Base-by-base conservation (phyloP, 2,888 invertebrate species). In the Cephonodes hylas region DNA sequence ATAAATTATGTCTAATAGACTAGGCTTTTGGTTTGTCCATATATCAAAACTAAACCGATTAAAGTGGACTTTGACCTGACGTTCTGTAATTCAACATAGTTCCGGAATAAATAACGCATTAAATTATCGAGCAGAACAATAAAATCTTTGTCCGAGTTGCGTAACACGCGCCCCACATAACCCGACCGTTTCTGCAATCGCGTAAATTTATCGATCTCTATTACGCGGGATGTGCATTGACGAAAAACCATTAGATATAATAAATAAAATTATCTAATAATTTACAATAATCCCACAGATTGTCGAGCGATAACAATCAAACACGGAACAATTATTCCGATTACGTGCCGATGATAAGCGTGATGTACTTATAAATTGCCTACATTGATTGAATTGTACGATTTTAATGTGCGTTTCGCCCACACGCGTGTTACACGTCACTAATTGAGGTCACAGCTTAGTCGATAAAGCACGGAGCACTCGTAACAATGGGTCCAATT, bases 261-360 rank as follows among this genome's bases (percentile, higher is more conserved):
- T 5, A 38, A n/a, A 38, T 3, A 38, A 38, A 4, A n/a, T 3
- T n/a, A 38, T n/a, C n/a, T n/a, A 4, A 38, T 38, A n/a, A n/a
- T 38, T 3, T n/a, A 38, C 0, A 5, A 4, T n/a, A n/a, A 38
- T 13, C 38, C 38, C 10, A n/a, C 38, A 4, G 13, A 38, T 38
- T 38, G 13, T 38, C 1, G n/a, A 10, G 0, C 10, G 38, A 38
- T 38, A 38, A 38, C 38, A 13, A n/a, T n/a, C n/a, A n/a, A 38
- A 38, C 45, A 45, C 45, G 45, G 45, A 45, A 22, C 20, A 13
- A 46, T 59, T 59, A 57, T 34, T 45, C 42, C 53, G 31, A 25
- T 56, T 45, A 22, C 45, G 45, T 45, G 20, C 10, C 38, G 22
- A 20, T 10, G 23, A 45, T 45, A 45, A 23, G 20, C n/a, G n/a